A percentile compares a stretch with the other conserved stretches of the same genome.
phyloP scores from a whole-genome alignment of 2,113 vertebrate genomes.

The Carassius gibelio region DNA sequence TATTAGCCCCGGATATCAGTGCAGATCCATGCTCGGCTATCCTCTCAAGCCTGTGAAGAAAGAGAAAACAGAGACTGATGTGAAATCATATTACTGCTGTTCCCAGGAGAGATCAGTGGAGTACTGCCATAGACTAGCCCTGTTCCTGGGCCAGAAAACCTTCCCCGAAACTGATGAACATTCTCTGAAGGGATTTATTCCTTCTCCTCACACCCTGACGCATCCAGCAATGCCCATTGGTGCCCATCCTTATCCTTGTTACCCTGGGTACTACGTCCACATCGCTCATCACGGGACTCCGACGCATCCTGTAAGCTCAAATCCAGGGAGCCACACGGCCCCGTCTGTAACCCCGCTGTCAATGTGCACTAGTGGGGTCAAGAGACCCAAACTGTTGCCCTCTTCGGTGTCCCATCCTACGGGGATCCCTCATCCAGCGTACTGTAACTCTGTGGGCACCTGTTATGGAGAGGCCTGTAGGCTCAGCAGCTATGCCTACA shows the following conservation, averaged over 20 bases:
- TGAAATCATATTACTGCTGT: slow-evolving; percentile 80
- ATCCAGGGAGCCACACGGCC: slow-evolving; percentile 62
- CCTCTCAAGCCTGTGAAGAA: slow-evolving; percentile 76
- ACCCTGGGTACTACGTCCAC: slow-evolving; percentile 81
- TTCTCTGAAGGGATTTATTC: slow-evolving; percentile 81
- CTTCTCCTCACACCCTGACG: slow-evolving; percentile 60
- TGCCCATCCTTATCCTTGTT: slow-evolving; percentile 80
- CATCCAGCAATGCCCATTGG: slow-evolving; percentile 72
- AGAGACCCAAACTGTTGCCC: slow-evolving; percentile 82
- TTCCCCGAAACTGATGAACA: slow-evolving; percentile 71
- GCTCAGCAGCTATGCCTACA: slow-evolving; percentile 81
- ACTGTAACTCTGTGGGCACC: slow-evolving; percentile 82
- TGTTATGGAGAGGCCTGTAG: slow-evolving; percentile 85
- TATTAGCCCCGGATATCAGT: slow-evolving; percentile 63
- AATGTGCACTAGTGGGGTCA: slow-evolving; percentile 72
- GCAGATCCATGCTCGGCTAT: slow-evolving; percentile 69
- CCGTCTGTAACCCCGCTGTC: slow-evolving; percentile 79
- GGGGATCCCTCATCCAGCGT: slow-evolving; percentile 85
- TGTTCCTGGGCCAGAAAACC: slow-evolving; percentile 84
- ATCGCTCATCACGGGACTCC: slow-evolving; percentile 72
- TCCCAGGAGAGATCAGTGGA: slow-evolving; percentile 81
- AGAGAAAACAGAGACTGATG: slow-evolving; percentile 75
- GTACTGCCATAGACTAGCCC: slow-evolving; percentile 87
- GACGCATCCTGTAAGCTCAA: slow-evolving; percentile 53
- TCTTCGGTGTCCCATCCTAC: slow-evolving; percentile 78